Conservation (phyloP, 2,797 vertebrate genomes). For the Taeniopygia guttata region DNA sequence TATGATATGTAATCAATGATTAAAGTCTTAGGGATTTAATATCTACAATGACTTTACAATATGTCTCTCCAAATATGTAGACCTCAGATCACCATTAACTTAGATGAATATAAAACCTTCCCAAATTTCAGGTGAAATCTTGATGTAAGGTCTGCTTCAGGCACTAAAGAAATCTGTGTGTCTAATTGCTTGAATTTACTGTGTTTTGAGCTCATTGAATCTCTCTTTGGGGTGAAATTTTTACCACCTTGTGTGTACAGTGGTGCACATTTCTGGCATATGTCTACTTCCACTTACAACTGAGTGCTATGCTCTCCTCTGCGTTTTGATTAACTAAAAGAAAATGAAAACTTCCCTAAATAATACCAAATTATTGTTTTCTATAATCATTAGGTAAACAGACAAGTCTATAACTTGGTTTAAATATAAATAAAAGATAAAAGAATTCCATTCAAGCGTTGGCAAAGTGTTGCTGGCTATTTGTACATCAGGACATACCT, state of each 20-base stretch:
- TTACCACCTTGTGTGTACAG: background rate
- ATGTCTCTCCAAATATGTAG: background rate
- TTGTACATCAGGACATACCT: background rate
- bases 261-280: background rate
- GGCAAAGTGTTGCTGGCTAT: background rate
- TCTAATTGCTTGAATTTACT: background rate
- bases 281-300: background rate
- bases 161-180: background rate
- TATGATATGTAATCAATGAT: background rate
- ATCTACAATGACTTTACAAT: background rate
- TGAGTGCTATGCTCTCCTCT: background rate
- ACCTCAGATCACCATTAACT: background rate
- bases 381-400: background rate
- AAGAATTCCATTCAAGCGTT: background rate
- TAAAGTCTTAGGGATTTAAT: background rate
- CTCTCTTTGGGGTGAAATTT: background rate
- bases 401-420: background rate
- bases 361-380: background rate
- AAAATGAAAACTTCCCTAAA: background rate
- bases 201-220: background rate
- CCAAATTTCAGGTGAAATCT: background rate
- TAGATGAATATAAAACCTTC: background rate
- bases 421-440: background rate
- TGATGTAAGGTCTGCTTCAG: background rate
- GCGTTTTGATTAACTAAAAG: background rate